Evolutionary conservation across 2,888 invertebrate species (phyloP).

Genomic region (Heliconius erato): DNA sequence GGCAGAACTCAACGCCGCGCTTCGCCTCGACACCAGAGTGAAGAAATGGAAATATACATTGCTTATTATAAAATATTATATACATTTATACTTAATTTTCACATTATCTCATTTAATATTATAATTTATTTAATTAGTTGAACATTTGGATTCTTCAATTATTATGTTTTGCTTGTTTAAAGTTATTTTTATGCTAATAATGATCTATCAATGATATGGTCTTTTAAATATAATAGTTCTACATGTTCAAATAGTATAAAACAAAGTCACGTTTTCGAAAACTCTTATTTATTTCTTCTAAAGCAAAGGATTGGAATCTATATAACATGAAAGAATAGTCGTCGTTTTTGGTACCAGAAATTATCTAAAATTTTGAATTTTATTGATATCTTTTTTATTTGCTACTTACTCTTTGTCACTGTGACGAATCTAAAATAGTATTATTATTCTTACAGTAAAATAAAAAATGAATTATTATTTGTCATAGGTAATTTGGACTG

Average conservation of each 20-base stretch:
- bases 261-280: too few species aligned
- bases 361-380: background rate
- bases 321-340: too few species aligned
- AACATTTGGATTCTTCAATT: background rate
- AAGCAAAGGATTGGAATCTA: too few species aligned
- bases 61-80: background rate
- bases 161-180: background rate
- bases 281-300: too few species aligned
- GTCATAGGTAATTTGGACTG: background rate
- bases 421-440: too few species aligned
- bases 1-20: too few species aligned
- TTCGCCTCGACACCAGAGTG: too few species aligned
- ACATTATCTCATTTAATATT: slow-evolving; percentile 12
- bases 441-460: too few species aligned
- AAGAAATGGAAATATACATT: too few species aligned
- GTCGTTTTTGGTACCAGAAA: background rate
- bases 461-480: background rate
- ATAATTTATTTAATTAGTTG: slow-evolving; percentile 12
- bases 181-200: slow-evolving; percentile 18
- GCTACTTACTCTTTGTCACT: too few species aligned
- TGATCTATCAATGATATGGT: background rate
- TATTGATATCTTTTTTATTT: too few species aligned
- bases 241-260: too few species aligned
- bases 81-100: slow-evolving; percentile 5
- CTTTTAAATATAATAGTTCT: background rate